A percentile compares a stretch with the other conserved stretches of the same genome.
Evolutionary conservation across 2,113 vertebrate genomes (phyloP).

Genomic region (Desmodus rotundus): DNA sequence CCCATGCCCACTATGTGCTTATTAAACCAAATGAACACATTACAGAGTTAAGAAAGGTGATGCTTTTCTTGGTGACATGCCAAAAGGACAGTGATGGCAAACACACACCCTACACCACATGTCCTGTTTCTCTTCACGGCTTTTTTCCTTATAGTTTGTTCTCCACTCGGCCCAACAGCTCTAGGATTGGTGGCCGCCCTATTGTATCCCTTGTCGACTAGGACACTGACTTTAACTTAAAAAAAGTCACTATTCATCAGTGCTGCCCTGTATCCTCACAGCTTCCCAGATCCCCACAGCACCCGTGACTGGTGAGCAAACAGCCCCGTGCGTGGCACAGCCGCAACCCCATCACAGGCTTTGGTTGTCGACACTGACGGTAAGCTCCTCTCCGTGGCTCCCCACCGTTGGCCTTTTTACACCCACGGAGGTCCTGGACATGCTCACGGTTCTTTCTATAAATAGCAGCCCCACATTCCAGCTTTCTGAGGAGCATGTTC

Average conservation of each 20-base stretch:
- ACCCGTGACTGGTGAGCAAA: not conserved
- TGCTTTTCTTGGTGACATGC: not conserved
- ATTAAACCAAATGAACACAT: not conserved
- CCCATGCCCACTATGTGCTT: not conserved
- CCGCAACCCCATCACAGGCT: not conserved
- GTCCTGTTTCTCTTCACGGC: not conserved
- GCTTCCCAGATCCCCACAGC: not conserved
- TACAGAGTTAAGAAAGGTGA: not conserved
- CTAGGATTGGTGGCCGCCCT: not conserved
- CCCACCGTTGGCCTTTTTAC: not conserved
- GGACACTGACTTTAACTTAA: not conserved
- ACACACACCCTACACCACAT: not conserved
- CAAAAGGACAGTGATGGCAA: not conserved
- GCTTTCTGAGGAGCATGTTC: slow-evolving; percentile 50
- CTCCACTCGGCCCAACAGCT: not conserved
- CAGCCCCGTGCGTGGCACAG: not conserved
- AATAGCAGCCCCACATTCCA: slow-evolving; percentile 48
- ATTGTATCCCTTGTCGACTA: not conserved
- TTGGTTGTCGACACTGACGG: not conserved
- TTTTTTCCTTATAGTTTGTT: not conserved
- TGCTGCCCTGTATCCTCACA: not conserved
- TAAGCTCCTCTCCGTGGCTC: not conserved
- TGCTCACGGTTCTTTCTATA: slow-evolving; percentile 32
- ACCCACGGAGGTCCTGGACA: not conserved
- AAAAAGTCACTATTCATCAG: not conserved